Evolutionary conservation across 2,113 vertebrate genomes (phyloP), one percentile per base, ranked within the genome.

Genomic region (Apteryx owenii): DNA sequence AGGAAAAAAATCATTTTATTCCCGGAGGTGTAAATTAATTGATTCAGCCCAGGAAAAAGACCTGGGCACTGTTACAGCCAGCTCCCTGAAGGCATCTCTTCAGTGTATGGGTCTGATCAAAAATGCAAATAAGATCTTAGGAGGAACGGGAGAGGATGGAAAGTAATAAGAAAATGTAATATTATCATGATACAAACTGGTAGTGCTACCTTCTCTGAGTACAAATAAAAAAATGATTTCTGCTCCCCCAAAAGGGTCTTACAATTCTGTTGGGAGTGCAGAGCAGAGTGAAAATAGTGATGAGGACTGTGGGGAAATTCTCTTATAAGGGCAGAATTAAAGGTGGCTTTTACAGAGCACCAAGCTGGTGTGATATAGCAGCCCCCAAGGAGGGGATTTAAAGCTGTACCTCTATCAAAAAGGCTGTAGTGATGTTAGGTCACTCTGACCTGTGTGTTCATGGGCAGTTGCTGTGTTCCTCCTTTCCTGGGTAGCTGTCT

Each of bases 41-140:
- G 93, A 94, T 95, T 90, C 79, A 78, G 79, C 31, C 65, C 64
- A 90, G 76, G 82, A 93, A 84, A 92, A 96, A 81, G 91, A 94
- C 81, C 89, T 94, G 84, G 85, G 75, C 72, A 58, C 68, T 85
- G 73, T 75, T 90, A 78, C 12, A 95, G 18, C 31, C 81, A 56
- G 33, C 23, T 94, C 81, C 68, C 91, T 61, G 50, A 88, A 75
- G 96, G 88, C 38, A 71, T 81, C 58, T 89, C 64, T 64, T 81
- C 2, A 0, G 51, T 83, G 46, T 22, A 78, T 0, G 20, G 68
- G 60, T 88, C 95, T 95, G 95, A 95, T 96, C 93, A 96, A 96
- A 97, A 97, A 96, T 95, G 85, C 89, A 97, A 95, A 96, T 94
- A 75, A 71, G 80, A 8, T 68, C 66, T 89, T 88, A 60, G 25